Evolutionary conservation across 53 echinoderm and acorn worm species (phyloP).

Genomic region (Glandiceps talaboti): DNA sequence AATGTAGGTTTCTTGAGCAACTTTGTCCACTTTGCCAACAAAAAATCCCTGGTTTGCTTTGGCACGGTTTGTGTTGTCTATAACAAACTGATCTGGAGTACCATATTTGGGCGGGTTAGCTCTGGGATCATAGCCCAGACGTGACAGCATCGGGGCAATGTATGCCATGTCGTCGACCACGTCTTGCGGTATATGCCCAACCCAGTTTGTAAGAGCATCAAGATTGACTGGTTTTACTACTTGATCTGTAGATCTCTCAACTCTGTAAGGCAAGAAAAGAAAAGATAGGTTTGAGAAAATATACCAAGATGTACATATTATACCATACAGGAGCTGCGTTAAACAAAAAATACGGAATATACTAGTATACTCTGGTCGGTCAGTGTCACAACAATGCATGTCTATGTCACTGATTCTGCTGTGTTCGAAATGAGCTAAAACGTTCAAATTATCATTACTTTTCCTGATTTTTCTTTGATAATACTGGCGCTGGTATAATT

Average conservation of each 20-base stretch:
- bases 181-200: slow-evolving; percentile 80
- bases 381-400: too few relatives aligned
- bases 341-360: too few relatives aligned
- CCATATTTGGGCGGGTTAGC: slow-evolving; percentile 91
- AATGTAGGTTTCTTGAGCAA: neutral
- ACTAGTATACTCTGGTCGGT: too few relatives aligned
- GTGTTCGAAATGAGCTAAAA: too few relatives aligned
- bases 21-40: neutral
- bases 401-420: too few relatives aligned
- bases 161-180: slow-evolving; percentile 77
- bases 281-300: too few relatives aligned
- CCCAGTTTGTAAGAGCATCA: slow-evolving; percentile 92
- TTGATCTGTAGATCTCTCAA: slow-evolving; percentile 34
- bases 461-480: too few relatives aligned
- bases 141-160: slow-evolving; percentile 78
- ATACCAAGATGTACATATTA: too few relatives aligned
- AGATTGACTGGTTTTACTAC: slow-evolving; percentile 57
- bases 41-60: neutral
- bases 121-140: slow-evolving; percentile 83
- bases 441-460: too few relatives aligned
- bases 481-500: too few relatives aligned
- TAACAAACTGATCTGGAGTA: slow-evolving; percentile 68
- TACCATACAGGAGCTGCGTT: too few relatives aligned
- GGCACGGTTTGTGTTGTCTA: slow-evolving; percentile 33
- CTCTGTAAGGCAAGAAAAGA: neutral